These are phyloP conservation scores for Galeopterus variegatus DNA, from an alignment of 2,113 vertebrate species.

Conservation along the genomic window DNA sequence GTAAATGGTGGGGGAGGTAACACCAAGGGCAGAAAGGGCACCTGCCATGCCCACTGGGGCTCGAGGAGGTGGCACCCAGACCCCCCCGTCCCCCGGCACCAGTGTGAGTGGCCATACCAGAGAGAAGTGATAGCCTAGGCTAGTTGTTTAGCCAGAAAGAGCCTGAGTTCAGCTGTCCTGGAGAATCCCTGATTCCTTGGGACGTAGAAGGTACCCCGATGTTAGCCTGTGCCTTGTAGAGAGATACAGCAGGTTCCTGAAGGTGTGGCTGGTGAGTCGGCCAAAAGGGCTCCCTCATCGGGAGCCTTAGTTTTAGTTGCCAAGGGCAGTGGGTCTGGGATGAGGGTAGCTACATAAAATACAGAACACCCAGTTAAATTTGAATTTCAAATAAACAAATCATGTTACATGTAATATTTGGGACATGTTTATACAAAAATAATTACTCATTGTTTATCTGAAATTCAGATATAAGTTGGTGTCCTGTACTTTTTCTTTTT, in stretches of 20 bases:
- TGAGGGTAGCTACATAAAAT: background rate
- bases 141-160: background rate
- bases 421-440: background rate
- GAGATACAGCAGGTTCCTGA: background rate
- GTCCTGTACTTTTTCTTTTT: constrained; percentile 23
- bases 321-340: background rate
- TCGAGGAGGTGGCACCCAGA: too few species aligned
- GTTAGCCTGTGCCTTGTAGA: background rate
- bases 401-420: background rate
- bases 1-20: background rate
- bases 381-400: constrained; percentile 20
- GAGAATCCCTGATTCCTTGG: background rate
- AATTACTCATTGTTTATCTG: background rate
- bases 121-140: background rate
- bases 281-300: background rate
- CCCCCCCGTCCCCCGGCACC: background rate
- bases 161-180: background rate
- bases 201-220: background rate
- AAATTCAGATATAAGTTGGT: constrained; percentile 16
- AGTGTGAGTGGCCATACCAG: rapidly evolving
- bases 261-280: background rate
- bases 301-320: background rate
- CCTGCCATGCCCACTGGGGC: too few species aligned
- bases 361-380: background rate
- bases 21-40: background rate